phyloP scores from a whole-genome alignment of 2,113 vertebrate genomes.

The Pica pica region DNA sequence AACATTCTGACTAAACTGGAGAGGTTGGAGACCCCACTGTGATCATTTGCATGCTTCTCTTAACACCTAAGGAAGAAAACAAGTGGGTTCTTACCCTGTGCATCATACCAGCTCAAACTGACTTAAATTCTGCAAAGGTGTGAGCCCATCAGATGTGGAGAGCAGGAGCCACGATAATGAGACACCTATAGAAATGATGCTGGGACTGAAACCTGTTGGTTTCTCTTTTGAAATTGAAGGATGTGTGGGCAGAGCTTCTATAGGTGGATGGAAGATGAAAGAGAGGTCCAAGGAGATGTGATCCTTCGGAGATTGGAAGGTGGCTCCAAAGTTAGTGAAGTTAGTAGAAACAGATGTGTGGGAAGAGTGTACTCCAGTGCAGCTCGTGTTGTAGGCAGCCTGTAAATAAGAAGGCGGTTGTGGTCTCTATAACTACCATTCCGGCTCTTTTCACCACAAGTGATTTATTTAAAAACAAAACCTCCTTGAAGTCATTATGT shows the following conservation, averaged over 20 bases:
- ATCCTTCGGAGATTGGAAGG: neutral
- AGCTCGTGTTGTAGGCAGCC: neutral
- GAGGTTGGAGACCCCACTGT: neutral
- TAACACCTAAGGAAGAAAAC: neutral
- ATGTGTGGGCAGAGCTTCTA: neutral
- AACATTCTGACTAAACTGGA: neutral
- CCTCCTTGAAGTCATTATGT: neutral
- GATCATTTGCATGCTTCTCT: neutral
- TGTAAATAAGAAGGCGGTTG: neutral
- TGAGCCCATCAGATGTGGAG: neutral
- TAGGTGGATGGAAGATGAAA: neutral
- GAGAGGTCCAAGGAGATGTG: neutral
- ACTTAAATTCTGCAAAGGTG: neutral
- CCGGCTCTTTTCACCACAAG: neutral
- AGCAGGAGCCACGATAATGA: neutral
- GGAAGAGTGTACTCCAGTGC: neutral
- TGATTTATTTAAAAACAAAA: neutral
- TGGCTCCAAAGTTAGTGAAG: neutral
- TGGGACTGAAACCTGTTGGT: neutral
- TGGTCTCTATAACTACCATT: neutral
- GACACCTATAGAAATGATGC: neutral
- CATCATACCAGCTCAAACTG: neutral
- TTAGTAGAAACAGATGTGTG: neutral
- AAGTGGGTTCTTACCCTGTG: neutral
- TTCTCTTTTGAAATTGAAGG: neutral